Evolutionary conservation across 2,797 vertebrate genomes (phyloP), one percentile per base, ranked within the genome.

Genomic region (Hippoglossus hippoglossus): DNA sequence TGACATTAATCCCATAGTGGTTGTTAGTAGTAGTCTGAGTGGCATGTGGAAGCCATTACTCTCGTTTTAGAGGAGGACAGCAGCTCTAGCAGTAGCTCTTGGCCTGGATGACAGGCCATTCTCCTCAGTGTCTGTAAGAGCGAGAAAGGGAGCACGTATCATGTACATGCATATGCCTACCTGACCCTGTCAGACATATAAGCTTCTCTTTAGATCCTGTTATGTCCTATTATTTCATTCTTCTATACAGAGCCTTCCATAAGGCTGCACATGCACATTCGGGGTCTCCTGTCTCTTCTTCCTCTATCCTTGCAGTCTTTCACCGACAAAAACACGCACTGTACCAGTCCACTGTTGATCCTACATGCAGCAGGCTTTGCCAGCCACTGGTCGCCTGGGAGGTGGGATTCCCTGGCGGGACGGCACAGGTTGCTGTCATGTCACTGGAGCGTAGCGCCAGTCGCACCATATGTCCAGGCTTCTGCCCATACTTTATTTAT

Each of bases 41-140:
- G 91, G 85, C 93, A 94, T 94, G 91, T 94, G 92, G 92, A 93
- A 91, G 90, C 90, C 89, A 94, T 94, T 94, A 94, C 90, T 89
- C 80, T 89, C 71, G 39, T 91, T 93, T 95, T 92, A 93, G 89
- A 93, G 89, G 68, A 83, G 84, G 80, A 88, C 76, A 71, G 86
- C 71, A 87, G 85, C 79, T 75, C 63, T 41, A 68, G 85, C 84
- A 85, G 86, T 82, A 84, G 90, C 80, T 85, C 63, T 86, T 70
- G 67, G 72, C 61, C 82, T 55, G 28, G 66, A 77, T 87, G 87
- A 86, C 86, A 86, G 82, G 67, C 77, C 22, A 47, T 73, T 81
- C 50, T 76, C 46, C 57, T 84, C 63, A 71, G 44, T 78, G 80
- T 82, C 39, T 74, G 46, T 54, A 57, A 51, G 52, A 69, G 58